These are phyloP conservation scores for Hippasteria phrygiana DNA, from an alignment of 53 echinoderm and acorn worm species.

Conservation along the genomic window DNA sequence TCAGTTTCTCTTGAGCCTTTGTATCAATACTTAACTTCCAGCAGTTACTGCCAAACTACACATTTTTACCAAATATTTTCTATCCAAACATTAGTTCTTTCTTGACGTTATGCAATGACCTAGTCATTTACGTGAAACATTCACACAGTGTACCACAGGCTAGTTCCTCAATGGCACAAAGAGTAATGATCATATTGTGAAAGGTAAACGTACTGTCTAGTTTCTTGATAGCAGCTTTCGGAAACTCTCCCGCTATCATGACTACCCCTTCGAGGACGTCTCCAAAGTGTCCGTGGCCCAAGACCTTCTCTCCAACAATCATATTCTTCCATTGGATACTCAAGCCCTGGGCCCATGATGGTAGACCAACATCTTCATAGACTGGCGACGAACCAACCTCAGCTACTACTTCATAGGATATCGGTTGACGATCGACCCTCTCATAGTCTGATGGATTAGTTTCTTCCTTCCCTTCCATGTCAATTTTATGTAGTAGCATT, in stretches of 20 bases:
- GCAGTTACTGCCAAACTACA: no score
- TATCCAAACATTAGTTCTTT: no score
- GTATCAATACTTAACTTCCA: no score
- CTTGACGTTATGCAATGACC: no score
- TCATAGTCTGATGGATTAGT: background rate
- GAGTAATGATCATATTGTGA: background rate
- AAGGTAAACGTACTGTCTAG: background rate
- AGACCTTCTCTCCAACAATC: background rate
- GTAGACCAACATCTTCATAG: conserved; percentile 45
- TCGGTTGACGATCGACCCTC: background rate
- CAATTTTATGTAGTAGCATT: no score
- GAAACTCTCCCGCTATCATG: background rate
- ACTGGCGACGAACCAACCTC: background rate
- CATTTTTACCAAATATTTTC: no score
- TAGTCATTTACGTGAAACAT: no score
- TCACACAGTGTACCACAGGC: no score
- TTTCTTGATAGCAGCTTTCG: conserved; percentile 43
- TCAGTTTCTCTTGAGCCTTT: no score
- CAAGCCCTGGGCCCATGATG: conserved; percentile 27
- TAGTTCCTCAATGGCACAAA: background rate
- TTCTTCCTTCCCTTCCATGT: no score
- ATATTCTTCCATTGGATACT: background rate
- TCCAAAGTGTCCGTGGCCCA: conserved; percentile 24
- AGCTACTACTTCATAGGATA: background rate
- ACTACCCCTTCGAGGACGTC: conserved; percentile 22